A percentile compares a stretch with the other conserved stretches of the same genome.
These are phyloP conservation scores for Thecophora atra DNA, from an alignment of 2,888 invertebrate species.

Conservation along the genomic window DNA sequence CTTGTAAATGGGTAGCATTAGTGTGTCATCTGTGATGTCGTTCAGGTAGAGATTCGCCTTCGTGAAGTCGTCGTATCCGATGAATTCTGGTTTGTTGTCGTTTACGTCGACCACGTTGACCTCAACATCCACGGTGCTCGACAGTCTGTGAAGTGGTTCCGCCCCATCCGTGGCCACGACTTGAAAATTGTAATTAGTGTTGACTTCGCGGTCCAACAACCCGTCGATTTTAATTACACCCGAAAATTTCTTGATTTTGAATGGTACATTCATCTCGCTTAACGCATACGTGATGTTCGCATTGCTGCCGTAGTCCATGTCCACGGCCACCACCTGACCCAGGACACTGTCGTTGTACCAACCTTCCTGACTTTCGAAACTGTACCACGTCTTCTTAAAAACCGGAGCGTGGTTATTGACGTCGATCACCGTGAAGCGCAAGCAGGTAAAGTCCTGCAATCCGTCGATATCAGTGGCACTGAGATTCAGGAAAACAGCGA, in stretches of 20 bases:
- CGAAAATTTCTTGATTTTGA: slow-evolving; percentile 74
- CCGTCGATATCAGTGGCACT: slow-evolving; percentile 81
- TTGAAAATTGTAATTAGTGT: slow-evolving; percentile 76
- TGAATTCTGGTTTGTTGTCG: slow-evolving; percentile 84
- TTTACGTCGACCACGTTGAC: slow-evolving; percentile 84
- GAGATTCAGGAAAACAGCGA: slow-evolving; percentile 78
- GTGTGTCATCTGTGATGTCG: slow-evolving; percentile 52
- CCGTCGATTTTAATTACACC: slow-evolving; percentile 80
- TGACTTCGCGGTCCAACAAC: slow-evolving; percentile 78
- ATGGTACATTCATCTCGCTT: slow-evolving; percentile 71
- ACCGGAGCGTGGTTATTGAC: slow-evolving; percentile 86
- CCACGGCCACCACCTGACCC: slow-evolving; percentile 80
- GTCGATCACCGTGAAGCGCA: slow-evolving; percentile 79
- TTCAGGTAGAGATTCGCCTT: slow-evolving; percentile 55
- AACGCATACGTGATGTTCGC: slow-evolving; percentile 79
- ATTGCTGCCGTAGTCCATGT: slow-evolving; percentile 83
- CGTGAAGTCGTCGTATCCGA: slow-evolving; percentile 74
- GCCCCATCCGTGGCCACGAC: slow-evolving; percentile 82
- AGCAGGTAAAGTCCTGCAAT: slow-evolving; percentile 74
- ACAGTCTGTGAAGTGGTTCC: slow-evolving; percentile 68
- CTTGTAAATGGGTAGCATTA: slow-evolving; percentile 76
- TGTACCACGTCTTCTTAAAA: slow-evolving; percentile 84
- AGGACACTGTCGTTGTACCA: slow-evolving; percentile 76
- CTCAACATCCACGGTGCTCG: slow-evolving; percentile 80
- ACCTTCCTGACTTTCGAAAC: slow-evolving; percentile 83